Evolutionary conservation across 1,140 invertebrate genomes (phyloP).

Genomic region (Bradysia coprophila): DNA sequence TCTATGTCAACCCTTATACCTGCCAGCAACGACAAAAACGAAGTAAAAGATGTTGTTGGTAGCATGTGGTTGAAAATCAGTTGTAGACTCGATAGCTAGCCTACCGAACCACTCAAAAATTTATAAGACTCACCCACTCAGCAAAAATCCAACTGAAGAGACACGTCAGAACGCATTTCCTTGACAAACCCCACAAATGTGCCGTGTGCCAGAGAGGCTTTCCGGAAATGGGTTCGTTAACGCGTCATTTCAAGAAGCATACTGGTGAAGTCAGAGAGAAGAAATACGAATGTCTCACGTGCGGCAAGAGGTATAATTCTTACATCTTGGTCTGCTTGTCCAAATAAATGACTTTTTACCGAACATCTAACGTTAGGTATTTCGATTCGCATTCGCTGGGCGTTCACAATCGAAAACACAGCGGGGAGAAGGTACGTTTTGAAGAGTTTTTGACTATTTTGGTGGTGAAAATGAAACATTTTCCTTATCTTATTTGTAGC

Average conservation of each 20-base stretch:
- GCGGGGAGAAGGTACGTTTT: slow-evolving; percentile 47
- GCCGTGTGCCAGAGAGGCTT: slow-evolving; percentile 17
- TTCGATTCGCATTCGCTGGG: slow-evolving; percentile 31
- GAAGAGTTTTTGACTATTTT: too few relatives aligned
- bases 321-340: too few relatives aligned
- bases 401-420: slow-evolving; percentile 44
- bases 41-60: too few relatives aligned
- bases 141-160: slow-evolving; percentile 9
- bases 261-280: slow-evolving; percentile 17
- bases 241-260: slow-evolving; percentile 19
- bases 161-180: slow-evolving; percentile 15
- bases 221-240: slow-evolving; percentile 12
- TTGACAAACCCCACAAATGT: slow-evolving; percentile 19
- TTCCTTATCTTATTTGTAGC: too few relatives aligned
- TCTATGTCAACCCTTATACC: too few relatives aligned
- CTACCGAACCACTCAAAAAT: not conserved
- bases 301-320: slow-evolving; percentile 19
- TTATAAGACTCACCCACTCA: slow-evolving; percentile 1
- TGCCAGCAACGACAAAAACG: too few relatives aligned
- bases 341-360: too few relatives aligned
- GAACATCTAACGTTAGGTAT: slow-evolving; percentile 45
- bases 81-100: too few relatives aligned
- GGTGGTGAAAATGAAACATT: too few relatives aligned
- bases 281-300: slow-evolving; percentile 16
- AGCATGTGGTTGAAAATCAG: too few relatives aligned